Evolutionary conservation across 2,797 vertebrate species (phyloP).

Genomic region (Tapera naevia): DNA sequence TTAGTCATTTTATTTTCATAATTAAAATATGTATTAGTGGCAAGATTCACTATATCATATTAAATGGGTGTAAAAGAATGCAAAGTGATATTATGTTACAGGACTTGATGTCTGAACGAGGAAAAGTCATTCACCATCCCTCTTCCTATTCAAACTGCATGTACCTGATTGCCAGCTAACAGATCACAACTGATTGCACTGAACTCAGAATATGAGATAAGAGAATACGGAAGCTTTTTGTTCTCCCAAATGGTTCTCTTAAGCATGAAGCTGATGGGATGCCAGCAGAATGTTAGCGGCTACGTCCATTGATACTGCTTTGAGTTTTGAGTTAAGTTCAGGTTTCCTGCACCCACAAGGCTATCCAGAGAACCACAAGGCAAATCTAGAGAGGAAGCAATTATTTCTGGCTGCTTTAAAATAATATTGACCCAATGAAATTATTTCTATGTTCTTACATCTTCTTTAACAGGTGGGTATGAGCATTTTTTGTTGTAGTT

Average conservation of each 20-base stretch:
- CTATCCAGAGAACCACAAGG: not conserved
- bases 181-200: not conserved
- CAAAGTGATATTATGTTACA: not conserved
- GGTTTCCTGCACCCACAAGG: not conserved
- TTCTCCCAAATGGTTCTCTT: not conserved
- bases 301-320: not conserved
- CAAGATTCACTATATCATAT: not conserved
- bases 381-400: not conserved
- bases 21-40: not conserved
- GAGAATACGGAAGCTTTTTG: not conserved
- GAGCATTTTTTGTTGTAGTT: not conserved
- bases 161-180: not conserved
- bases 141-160: not conserved
- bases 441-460: not conserved
- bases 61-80: not conserved
- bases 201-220: not conserved
- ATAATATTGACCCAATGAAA: not conserved
- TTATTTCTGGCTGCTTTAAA: not conserved
- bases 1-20: not conserved
- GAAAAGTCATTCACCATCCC: not conserved
- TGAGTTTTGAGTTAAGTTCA: not conserved
- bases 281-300: not conserved
- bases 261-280: not conserved
- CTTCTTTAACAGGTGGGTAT: not conserved
- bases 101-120: not conserved